Percentiles rank a stretch among this genome's conserved stretches.
These are phyloP conservation scores for Germaria angustata DNA, from an alignment of 2,888 invertebrate genomes.

Conservation along the genomic window DNA sequence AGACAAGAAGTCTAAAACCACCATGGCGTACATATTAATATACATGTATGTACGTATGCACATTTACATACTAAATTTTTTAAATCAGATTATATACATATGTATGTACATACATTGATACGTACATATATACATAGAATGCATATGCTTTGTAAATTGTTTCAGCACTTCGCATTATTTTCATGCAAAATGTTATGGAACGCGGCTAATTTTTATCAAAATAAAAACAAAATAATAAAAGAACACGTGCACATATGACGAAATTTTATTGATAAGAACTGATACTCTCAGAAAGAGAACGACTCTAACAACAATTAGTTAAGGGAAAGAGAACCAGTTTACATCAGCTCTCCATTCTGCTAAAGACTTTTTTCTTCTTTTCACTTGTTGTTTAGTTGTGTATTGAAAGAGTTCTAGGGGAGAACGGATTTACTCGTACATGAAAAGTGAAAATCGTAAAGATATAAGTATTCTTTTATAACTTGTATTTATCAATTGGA, in stretches of 20 bases:
- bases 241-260: slow-evolving; percentile 59
- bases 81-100: too few species aligned
- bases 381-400: slow-evolving; percentile 49
- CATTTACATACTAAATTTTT: too few species aligned
- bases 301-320: not conserved
- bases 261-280: slow-evolving; percentile 57
- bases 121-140: too few species aligned
- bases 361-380: slow-evolving; percentile 16
- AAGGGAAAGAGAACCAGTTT: not conserved
- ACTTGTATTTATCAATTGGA: not conserved
- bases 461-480: slow-evolving; percentile 11
- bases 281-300: slow-evolving; percentile 24
- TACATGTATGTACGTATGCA: too few species aligned
- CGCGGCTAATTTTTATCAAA: not conserved
- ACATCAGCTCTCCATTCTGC: not conserved
- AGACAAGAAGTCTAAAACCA: too few species aligned
- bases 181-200: not conserved
- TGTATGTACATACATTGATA: too few species aligned
- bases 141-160: too few species aligned
- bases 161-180: too few species aligned
- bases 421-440: slow-evolving; percentile 10
- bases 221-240: slow-evolving; percentile 19
- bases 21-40: too few species aligned
- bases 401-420: slow-evolving; percentile 49
- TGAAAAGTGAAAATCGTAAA: not conserved